Conservation (phyloP, 2,797 vertebrate species). For the Salmo trutta region DNA sequence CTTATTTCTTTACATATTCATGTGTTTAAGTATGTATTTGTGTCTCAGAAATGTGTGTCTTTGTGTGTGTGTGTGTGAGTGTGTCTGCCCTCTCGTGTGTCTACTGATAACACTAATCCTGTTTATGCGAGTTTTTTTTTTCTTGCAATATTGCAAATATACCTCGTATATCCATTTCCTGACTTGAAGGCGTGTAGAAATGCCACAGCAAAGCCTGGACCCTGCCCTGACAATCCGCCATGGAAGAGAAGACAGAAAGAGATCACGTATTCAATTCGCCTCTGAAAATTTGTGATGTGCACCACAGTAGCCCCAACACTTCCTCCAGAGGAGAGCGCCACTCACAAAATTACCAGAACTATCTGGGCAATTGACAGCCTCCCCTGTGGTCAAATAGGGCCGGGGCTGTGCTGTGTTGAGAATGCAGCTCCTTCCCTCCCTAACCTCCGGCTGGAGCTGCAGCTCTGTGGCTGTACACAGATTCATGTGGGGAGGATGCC, state of each 20-base stretch:
- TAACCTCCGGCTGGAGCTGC: conserved; percentile 19
- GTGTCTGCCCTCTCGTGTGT: conserved; percentile 19
- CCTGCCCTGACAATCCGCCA: conserved; percentile 43
- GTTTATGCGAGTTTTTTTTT: conserved; percentile 59
- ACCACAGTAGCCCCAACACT: conserved; percentile 25
- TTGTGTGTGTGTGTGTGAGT: neutral
- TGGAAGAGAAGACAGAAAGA: conserved; percentile 54
- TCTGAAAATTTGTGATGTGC: conserved; percentile 75
- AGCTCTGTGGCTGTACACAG: conserved; percentile 14
- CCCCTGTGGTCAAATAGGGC: conserved; percentile 76
- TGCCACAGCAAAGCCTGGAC: conserved; percentile 42
- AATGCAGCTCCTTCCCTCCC: conserved; percentile 13
- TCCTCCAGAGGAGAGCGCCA: conserved; percentile 22
- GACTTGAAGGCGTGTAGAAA: conserved; percentile 64
- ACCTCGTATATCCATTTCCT: conserved; percentile 53
- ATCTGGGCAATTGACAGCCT: conserved; percentile 80
- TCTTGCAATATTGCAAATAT: conserved; percentile 54
- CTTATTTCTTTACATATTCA: conserved; percentile 76
- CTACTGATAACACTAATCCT: conserved; percentile 76
- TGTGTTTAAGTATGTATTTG: conserved; percentile 63
- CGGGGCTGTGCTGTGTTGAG: conserved; percentile 48
- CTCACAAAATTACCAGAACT: conserved; percentile 78
- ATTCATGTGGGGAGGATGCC: conserved; percentile 43
- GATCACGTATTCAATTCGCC: conserved; percentile 59
- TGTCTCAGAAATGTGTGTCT: conserved; percentile 40